Conservation (phyloP, 2,113 vertebrate species). For the Hippolais icterina region DNA sequence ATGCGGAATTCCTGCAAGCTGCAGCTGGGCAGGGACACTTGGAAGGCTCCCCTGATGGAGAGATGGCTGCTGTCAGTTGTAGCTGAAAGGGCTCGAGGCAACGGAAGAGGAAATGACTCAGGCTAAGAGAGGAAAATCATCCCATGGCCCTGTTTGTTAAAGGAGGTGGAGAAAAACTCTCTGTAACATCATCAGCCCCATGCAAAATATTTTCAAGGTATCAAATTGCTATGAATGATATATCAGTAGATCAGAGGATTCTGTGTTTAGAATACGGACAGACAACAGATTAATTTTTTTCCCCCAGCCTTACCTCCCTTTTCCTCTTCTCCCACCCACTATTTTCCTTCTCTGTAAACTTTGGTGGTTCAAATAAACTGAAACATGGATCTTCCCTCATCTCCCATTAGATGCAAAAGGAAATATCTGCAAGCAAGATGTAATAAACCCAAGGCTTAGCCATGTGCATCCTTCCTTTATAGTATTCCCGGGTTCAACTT, state of each 20-base stretch:
- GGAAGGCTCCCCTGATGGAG: not conserved
- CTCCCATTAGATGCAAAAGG: not conserved
- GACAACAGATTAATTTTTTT: not conserved
- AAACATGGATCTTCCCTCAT: not conserved
- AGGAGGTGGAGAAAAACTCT: slow-evolving; percentile 13
- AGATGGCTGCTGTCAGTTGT: not conserved
- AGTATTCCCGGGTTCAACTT: not conserved
- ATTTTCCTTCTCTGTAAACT: slow-evolving; percentile 30
- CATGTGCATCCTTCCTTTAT: not conserved
- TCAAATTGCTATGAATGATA: not conserved
- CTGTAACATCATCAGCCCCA: not conserved
- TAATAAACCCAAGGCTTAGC: not conserved
- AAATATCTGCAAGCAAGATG: slow-evolving; percentile 38
- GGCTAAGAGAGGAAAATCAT: slow-evolving; percentile 44
- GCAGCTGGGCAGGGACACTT: not conserved
- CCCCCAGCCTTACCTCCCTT: not conserved
- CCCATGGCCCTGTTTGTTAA: slow-evolving; percentile 41
- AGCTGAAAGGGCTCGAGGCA: not conserved
- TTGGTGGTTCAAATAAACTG: not conserved
- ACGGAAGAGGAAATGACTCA: slow-evolving; percentile 66
- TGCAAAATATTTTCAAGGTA: slow-evolving; percentile 12
- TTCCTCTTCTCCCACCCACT: slow-evolving; percentile 20
- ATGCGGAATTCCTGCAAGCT: not conserved
- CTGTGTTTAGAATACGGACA: not conserved
- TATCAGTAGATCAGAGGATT: not conserved